phyloP scores from a whole-genome alignment of 2,113 vertebrate genomes.

The Uria aalge region DNA sequence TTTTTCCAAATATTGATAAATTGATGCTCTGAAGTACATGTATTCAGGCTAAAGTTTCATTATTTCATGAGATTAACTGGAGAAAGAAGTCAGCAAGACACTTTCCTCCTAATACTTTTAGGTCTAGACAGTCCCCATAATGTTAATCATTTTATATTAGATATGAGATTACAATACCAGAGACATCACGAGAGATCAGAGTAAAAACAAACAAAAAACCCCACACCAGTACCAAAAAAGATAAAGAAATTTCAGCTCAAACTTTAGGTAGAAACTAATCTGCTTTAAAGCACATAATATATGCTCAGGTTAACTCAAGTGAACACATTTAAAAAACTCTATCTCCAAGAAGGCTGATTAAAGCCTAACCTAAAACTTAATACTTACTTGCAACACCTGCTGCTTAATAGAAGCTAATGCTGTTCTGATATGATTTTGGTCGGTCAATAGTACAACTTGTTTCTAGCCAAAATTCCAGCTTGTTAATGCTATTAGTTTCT shows the following conservation, averaged over 20 bases:
- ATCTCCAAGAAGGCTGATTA: background rate
- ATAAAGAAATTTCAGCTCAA: background rate
- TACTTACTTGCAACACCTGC: background rate
- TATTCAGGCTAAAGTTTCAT: background rate
- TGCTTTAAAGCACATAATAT: background rate
- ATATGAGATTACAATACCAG: background rate
- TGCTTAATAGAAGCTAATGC: background rate
- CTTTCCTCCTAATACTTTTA: background rate
- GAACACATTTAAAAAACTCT: background rate
- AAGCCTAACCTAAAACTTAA: background rate
- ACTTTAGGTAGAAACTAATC: background rate
- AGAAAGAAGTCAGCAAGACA: background rate
- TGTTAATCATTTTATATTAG: background rate
- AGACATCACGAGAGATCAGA: background rate
- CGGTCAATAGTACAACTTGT: background rate
- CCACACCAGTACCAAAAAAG: background rate
- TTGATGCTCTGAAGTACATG: background rate
- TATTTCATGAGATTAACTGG: background rate
- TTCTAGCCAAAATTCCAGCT: background rate
- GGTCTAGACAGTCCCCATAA: background rate
- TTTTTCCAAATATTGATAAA: background rate
- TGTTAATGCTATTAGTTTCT: background rate
- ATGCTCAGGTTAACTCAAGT: background rate
- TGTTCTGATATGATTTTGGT: background rate
- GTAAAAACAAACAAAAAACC: background rate